phyloP scores from a whole-genome alignment of 2,797 vertebrate genomes.

The Oreonectes daqikongensis region DNA sequence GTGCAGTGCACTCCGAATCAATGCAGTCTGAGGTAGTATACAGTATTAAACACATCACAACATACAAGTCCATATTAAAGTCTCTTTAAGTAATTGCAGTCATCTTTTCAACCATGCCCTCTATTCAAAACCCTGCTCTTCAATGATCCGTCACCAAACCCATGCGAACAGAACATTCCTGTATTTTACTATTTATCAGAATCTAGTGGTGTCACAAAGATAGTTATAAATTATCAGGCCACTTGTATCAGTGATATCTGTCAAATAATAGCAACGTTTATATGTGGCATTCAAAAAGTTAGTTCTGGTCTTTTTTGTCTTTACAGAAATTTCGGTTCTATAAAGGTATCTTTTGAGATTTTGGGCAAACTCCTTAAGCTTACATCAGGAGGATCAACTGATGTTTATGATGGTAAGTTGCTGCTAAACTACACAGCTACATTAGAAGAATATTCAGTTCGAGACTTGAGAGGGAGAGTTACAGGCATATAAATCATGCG shows the following conservation, averaged over 20 bases:
- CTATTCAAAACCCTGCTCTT: no score
- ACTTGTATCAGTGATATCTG: background rate
- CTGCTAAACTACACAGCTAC: background rate
- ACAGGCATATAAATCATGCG: conserved; percentile 30
- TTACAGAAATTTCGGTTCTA: conserved; percentile 52
- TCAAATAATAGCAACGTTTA: background rate
- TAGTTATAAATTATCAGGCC: no score
- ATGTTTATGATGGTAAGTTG: conserved; percentile 54
- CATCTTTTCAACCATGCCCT: no score
- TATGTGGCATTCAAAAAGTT: background rate
- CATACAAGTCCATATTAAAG: background rate
- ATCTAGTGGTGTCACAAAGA: background rate
- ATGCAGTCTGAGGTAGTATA: conserved; percentile 79
- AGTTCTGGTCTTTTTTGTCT: background rate
- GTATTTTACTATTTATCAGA: no score
- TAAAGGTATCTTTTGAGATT: conserved; percentile 49
- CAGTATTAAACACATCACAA: background rate
- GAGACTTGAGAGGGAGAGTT: background rate
- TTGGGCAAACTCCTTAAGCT: conserved; percentile 46
- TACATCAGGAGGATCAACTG: conserved; percentile 34
- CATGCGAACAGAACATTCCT: background rate
- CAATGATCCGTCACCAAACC: background rate
- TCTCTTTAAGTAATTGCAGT: no score
- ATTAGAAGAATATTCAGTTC: background rate
- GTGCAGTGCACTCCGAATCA: conserved; percentile 87